Evolutionary conservation across 1,140 invertebrate genomes (phyloP).

Genomic region (Tetragonula clypearis): DNA sequence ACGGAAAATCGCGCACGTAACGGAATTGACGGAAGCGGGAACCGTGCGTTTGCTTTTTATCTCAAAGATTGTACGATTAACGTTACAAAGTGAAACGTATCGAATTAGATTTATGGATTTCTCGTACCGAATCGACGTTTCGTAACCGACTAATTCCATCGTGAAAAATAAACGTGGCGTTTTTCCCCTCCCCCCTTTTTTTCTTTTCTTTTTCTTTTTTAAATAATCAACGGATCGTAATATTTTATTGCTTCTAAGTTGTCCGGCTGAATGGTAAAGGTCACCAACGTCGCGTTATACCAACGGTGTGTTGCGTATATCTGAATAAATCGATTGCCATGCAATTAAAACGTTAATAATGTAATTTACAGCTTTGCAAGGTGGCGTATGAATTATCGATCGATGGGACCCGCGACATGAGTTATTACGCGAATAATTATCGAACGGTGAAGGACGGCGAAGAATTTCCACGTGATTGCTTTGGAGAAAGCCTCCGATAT

Average conservation of each 20-base stretch:
- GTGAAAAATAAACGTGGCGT: not conserved
- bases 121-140: not conserved
- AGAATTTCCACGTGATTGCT: slow-evolving; percentile 42
- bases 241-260: not conserved
- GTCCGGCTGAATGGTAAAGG: slow-evolving; percentile 27
- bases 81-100: not conserved
- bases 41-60: too few relatives aligned
- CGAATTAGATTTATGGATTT: not conserved
- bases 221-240: not conserved
- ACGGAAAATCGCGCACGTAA: too few relatives aligned
- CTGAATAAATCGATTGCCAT: slow-evolving; percentile 58
- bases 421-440: slow-evolving; percentile 67
- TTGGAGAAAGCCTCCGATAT: slow-evolving; percentile 45
- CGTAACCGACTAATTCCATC: not conserved
- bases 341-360: slow-evolving; percentile 70
- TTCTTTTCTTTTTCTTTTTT: too few relatives aligned
- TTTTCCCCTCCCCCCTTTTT: not conserved
- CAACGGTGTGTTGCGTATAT: not conserved
- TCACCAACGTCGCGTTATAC: slow-evolving; percentile 9
- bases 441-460: slow-evolving; percentile 20
- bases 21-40: too few relatives aligned
- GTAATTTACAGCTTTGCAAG: slow-evolving; percentile 62
- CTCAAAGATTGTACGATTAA: not conserved
- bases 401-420: slow-evolving; percentile 40
- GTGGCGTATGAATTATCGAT: slow-evolving; percentile 63